Percentiles rank a stretch among this genome's conserved stretches.
Evolutionary conservation across 2,113 vertebrate species (phyloP).

Genomic region (Melanerpes aurifrons): DNA sequence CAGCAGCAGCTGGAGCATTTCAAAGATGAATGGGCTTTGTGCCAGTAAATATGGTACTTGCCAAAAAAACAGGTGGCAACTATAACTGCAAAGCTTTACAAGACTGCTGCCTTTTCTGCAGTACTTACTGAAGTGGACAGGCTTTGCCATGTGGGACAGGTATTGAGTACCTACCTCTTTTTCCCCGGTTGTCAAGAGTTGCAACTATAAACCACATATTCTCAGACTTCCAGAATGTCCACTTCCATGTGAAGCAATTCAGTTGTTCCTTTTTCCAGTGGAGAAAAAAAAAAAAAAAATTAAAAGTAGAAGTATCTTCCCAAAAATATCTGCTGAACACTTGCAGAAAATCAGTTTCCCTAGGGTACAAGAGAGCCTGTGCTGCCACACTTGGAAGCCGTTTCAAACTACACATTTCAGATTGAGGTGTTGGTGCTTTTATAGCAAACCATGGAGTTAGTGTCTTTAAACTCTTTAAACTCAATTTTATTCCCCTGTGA

Average conservation of each 20-base stretch:
- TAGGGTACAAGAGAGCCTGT: background rate
- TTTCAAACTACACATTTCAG: background rate
- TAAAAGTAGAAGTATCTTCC: background rate
- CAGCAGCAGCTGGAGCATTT: constrained; percentile 46
- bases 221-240: background rate
- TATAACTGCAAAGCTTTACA: background rate
- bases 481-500: background rate
- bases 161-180: background rate
- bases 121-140: background rate
- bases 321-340: background rate
- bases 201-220: background rate
- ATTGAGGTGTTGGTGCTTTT: constrained; percentile 14
- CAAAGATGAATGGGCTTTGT: background rate
- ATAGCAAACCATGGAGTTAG: background rate
- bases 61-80: constrained; percentile 48
- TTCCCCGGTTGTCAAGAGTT: background rate
- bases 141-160: background rate
- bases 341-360: constrained; percentile 23
- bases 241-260: background rate
- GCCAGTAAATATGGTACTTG: constrained; percentile 38
- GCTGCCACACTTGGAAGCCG: background rate
- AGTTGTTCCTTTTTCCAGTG: background rate
- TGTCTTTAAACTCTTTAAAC: constrained; percentile 38
- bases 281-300: too few relatives aligned
- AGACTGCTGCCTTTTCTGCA: background rate